A percentile compares a stretch with the other conserved stretches of the same genome.
Conservation (phyloP, 2,888 invertebrate species). For the Andrena hattorfiana region DNA sequence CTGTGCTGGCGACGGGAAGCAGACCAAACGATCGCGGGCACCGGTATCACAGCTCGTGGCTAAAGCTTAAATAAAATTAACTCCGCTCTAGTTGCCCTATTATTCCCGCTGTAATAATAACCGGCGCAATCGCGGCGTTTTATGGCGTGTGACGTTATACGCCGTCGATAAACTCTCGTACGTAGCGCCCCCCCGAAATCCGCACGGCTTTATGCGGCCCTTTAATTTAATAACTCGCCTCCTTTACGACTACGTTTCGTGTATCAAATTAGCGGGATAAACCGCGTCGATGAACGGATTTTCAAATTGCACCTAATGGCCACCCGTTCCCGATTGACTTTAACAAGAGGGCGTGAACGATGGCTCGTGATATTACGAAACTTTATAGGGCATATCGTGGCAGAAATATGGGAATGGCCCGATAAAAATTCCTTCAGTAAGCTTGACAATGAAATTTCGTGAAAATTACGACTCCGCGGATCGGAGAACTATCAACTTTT, state of each 20-base stretch:
- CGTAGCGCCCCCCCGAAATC: conserved; percentile 19
- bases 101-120: conserved; percentile 11
- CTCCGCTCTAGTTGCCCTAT: neutral
- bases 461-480: neutral
- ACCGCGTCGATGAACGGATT: conserved; percentile 17
- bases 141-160: conserved; percentile 27
- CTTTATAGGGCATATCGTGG: neutral
- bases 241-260: conserved; percentile 9
- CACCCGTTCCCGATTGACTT: too few relatives aligned
- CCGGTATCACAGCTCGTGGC: neutral
- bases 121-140: conserved; percentile 24
- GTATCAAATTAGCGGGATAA: conserved; percentile 31
- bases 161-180: conserved; percentile 21
- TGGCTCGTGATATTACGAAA: neutral
- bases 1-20: neutral
- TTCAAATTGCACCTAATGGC: neutral
- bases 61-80: conserved; percentile 41
- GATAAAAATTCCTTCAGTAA: neutral
- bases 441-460: neutral
- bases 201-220: conserved; percentile 13
- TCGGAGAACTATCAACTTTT: neutral
- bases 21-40: neutral
- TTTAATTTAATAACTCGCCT: conserved; percentile 36
- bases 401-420: neutral
- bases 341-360: neutral